Base-by-base conservation (phyloP, 23 tunicate genomes). In the Ciona savignyi region DNA sequence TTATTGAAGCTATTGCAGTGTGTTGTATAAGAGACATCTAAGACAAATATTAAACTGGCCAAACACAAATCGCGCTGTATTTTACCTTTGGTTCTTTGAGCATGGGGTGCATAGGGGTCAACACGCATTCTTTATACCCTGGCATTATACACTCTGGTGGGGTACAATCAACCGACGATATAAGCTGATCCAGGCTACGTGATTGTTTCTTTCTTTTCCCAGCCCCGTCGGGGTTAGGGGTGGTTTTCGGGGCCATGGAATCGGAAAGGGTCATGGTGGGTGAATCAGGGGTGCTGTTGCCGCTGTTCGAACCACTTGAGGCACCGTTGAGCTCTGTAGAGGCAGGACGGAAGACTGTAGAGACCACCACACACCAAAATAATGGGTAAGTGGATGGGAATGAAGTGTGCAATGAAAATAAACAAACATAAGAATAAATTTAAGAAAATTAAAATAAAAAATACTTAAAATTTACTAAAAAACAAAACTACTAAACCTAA, bases 61-160 rank as follows among this genome's bases (percentile, higher is more conserved):
- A n/a, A n/a, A n/a, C n/a, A n/a, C n/a, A n/a, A n/a, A n/a, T n/a
- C n/a, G n/a, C n/a, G n/a, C n/a, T n/a, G n/a, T n/a, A n/a, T n/a
- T n/a, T n/a, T n/a, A 80, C 84, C 71, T 80, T 80, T n/a, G 75
- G 24, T 74, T 75, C 80, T 74, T 82, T 75, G 6, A 25, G 22
- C 27, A 77, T 72, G 30, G 85, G 81, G 72, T 91, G 97, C 80
- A 91, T 63, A 1, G 89, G 91, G 3, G 86, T 51, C 3, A 91
- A 62, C 11, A 71, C 30, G 0, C 86, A 60, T 32, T 91, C 97
- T 35, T 91, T 80, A 62, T 27, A 73, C 3, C 97, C 91, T 0
- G 97, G 97, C 90, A 91, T 76, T 2, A 80, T 74, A 60, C 77
- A 77, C 20, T 91, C 97, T 32, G 97, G 97, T 26, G 97, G 97